Percentiles rank a stretch among this genome's conserved stretches.
These are phyloP conservation scores for Spea multiplicata DNA, from an alignment of 2,113 vertebrate genomes.

Conservation along the genomic window DNA sequence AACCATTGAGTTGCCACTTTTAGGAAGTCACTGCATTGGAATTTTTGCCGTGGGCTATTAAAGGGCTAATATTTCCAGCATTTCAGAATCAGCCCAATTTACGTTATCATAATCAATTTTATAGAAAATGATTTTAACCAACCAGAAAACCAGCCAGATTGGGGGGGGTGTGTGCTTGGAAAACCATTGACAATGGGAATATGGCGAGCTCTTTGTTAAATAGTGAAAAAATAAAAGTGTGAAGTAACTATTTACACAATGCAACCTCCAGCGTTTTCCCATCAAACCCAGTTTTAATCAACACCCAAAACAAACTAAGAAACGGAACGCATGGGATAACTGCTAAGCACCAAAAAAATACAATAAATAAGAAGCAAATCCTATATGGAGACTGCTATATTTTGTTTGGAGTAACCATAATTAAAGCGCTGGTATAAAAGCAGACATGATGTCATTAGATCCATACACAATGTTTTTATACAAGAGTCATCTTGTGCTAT, in stretches of 20 bases:
- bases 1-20: no score
- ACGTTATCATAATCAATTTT: no score
- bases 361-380: slow-evolving; percentile 16
- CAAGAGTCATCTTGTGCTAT: slow-evolving; percentile 44
- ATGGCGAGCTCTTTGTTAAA: background rate
- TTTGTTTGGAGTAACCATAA: slow-evolving; percentile 21
- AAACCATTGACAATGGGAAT: no score
- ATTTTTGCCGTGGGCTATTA: no score
- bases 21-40: no score
- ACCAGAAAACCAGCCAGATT: no score
- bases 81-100: no score
- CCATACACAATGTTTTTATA: slow-evolving; percentile 34
- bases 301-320: slow-evolving; percentile 7
- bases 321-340: slow-evolving; percentile 16
- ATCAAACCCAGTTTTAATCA: background rate
- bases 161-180: no score
- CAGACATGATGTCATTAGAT: slow-evolving; percentile 47
- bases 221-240: background rate
- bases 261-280: background rate
- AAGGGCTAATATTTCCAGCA: no score
- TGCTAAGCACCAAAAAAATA: slow-evolving; percentile 14
- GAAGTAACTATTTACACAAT: background rate
- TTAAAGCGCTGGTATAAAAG: slow-evolving; percentile 34
- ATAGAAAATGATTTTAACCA: no score
- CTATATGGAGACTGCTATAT: slow-evolving; percentile 21